These are phyloP conservation scores for Gnatocerus cornutus DNA, from an alignment of 2,888 invertebrate species.

Conservation along the genomic window DNA sequence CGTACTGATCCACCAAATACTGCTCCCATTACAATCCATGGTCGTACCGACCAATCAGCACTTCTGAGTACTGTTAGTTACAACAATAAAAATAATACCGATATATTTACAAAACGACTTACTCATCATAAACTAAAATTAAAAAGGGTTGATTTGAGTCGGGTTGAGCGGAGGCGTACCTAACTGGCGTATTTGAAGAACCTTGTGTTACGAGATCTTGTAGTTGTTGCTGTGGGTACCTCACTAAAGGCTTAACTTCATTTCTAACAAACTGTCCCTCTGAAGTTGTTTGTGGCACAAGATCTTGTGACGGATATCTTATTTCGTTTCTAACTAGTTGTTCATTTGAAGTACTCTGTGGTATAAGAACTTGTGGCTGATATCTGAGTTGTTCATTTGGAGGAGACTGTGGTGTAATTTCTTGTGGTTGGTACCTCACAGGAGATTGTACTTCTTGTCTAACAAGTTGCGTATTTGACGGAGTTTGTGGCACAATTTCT, in stretches of 20 bases:
- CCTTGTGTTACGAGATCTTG: constrained; percentile 14
- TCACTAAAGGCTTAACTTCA: constrained; percentile 10
- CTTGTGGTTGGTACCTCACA: too few species aligned
- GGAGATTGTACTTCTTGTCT: too few species aligned
- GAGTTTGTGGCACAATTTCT: too few species aligned
- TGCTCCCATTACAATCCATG: constrained; percentile 7
- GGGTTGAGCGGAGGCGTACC: too few species aligned
- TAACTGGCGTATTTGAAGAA: constrained; percentile 11
- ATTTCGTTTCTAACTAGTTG: too few species aligned
- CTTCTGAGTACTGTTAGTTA: neutral
- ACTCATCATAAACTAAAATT: constrained; percentile 35
- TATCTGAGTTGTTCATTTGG: too few species aligned
- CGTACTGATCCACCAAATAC: constrained; percentile 8
- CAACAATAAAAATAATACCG: constrained; percentile 1
- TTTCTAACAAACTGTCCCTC: neutral
- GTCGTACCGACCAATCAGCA: neutral
- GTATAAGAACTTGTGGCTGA: too few species aligned
- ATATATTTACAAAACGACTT: constrained; percentile 17
- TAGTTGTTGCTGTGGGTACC: neutral
- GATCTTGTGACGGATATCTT: too few species aligned
- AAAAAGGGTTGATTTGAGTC: constrained; percentile 15
- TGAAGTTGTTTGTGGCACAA: too few species aligned
- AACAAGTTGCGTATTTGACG: too few species aligned
- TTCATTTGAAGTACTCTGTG: too few species aligned
- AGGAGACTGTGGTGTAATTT: too few species aligned